phyloP scores from a whole-genome alignment of 2,888 invertebrate species.

The Phlogophora meticulosa region DNA sequence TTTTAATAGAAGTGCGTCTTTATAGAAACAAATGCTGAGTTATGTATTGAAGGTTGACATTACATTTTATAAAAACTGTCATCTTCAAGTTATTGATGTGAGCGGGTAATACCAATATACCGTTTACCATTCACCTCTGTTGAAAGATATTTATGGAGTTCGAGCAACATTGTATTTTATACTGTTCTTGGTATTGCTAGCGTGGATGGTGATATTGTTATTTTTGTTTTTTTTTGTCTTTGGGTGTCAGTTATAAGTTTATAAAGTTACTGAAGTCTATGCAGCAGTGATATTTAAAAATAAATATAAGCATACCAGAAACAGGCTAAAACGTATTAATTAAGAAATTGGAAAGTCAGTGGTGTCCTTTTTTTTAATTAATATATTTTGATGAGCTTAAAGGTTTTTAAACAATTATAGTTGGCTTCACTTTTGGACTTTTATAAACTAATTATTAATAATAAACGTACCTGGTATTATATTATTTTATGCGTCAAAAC shows the following conservation, averaged over 20 bases:
- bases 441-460: background rate
- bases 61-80: too few relatives aligned
- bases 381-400: conserved; percentile 22
- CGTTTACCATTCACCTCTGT: background rate
- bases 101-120: background rate
- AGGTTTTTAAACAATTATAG: conserved; percentile 16
- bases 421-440: background rate
- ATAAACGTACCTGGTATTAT: too few relatives aligned
- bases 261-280: conserved; percentile 2
- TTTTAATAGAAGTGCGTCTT: background rate
- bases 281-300: conserved; percentile 30
- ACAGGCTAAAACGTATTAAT: conserved; percentile 60
- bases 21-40: background rate
- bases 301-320: conserved; percentile 37
- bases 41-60: background rate
- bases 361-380: conserved; percentile 11
- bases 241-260: background rate
- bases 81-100: background rate
- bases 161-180: too few relatives aligned
- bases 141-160: too few relatives aligned
- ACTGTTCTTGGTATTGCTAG: too few relatives aligned
- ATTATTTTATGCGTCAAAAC: too few relatives aligned
- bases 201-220: too few relatives aligned
- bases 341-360: conserved; percentile 48
- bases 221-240: background rate